Percentiles rank a stretch among this genome's conserved stretches.
Evolutionary conservation across 2,888 invertebrate genomes (phyloP).

Genomic region (Dicyrtoma fusca): DNA sequence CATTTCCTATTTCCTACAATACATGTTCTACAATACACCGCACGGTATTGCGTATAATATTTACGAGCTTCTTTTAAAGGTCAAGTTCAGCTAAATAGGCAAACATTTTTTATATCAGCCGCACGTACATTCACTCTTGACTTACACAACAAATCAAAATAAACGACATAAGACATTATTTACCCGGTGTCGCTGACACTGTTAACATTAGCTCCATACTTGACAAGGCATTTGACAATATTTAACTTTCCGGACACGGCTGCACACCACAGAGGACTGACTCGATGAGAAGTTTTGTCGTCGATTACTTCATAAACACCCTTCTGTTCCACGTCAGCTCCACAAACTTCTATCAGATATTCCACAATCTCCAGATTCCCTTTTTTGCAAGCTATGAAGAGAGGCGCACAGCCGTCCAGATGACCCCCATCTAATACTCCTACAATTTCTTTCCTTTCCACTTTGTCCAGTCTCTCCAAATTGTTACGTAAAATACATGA

Average conservation of each 20-base stretch:
- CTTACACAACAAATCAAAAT: background rate
- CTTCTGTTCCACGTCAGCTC: constrained; percentile 79
- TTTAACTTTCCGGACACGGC: constrained; percentile 80
- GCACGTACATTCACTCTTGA: background rate
- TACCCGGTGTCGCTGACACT: constrained; percentile 80
- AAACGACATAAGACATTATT: constrained; percentile 49
- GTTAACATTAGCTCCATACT: constrained; percentile 82
- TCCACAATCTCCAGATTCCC: constrained; percentile 83
- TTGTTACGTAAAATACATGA: constrained; percentile 64
- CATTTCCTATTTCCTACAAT: no score
- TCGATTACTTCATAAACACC: constrained; percentile 83
- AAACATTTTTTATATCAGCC: no score
- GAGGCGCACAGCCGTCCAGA: constrained; percentile 74
- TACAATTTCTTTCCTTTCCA: constrained; percentile 70
- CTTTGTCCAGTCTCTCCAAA: constrained; percentile 66
- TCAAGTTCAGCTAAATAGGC: background rate
- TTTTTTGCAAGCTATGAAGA: constrained; percentile 77
- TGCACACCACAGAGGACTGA: constrained; percentile 83
- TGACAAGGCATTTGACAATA: constrained; percentile 76
- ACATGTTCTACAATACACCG: background rate
- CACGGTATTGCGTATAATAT: background rate
- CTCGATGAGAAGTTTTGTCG: constrained; percentile 65
- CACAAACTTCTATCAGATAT: constrained; percentile 79
- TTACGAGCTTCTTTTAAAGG: background rate
- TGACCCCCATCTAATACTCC: constrained; percentile 60